Evolutionary conservation across 2,113 vertebrate genomes (phyloP).

Genomic region (Ursus arctos): DNA sequence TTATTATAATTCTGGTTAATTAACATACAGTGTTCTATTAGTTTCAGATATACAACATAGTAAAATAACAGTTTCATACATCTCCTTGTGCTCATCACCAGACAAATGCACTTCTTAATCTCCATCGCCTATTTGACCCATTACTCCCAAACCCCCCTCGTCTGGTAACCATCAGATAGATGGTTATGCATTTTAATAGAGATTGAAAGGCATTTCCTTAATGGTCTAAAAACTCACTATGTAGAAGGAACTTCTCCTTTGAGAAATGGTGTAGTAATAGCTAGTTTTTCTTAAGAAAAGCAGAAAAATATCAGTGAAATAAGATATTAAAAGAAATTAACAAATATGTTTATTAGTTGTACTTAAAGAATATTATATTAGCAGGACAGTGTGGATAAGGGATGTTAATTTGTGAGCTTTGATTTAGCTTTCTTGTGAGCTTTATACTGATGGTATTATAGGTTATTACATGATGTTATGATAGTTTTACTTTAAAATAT

Average conservation of each 20-base stretch:
- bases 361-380: not conserved
- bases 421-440: slow-evolving; percentile 20
- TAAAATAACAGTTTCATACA: not conserved
- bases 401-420: not conserved
- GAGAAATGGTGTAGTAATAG: not conserved
- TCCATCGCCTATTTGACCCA: not conserved
- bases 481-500: slow-evolving; percentile 78
- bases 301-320: not conserved
- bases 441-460: not conserved
- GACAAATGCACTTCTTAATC: not conserved
- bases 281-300: not conserved
- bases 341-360: not conserved
- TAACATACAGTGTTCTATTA: not conserved
- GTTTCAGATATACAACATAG: not conserved
- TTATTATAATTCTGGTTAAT: not conserved
- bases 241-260: not conserved
- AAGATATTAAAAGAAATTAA: not conserved
- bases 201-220: not conserved
- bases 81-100: not conserved
- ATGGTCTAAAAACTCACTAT: not conserved
- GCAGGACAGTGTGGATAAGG: not conserved
- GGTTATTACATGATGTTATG: slow-evolving; percentile 79
- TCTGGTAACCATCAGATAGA: not conserved
- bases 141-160: not conserved
- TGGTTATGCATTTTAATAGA: not conserved